Percentiles rank a stretch among this genome's conserved stretches.
Evolutionary conservation across 2,113 vertebrate genomes (phyloP).

Genomic region (Phaethon lepturus): DNA sequence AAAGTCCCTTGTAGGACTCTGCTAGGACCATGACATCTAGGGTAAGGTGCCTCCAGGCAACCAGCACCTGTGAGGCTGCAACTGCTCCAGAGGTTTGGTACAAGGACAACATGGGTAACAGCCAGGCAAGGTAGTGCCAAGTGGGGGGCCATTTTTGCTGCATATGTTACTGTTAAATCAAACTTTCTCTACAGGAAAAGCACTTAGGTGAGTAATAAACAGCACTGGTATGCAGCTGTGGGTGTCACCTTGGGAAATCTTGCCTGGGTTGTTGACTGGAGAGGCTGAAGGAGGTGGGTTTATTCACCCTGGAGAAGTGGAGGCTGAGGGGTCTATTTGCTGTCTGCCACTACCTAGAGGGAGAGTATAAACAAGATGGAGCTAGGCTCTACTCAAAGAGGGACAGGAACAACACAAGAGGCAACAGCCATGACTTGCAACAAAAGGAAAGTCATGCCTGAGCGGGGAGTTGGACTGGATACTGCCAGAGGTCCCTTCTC

Average conservation of each 20-base stretch:
- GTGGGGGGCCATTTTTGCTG: background rate
- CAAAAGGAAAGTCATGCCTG: background rate
- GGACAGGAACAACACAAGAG: background rate
- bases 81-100: rapidly evolving
- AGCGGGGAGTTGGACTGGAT: background rate
- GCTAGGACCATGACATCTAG: background rate
- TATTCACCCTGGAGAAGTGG: background rate
- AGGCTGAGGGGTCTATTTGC: background rate
- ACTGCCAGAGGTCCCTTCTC: background rate
- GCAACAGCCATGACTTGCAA: background rate
- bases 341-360: background rate
- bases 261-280: background rate
- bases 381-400: background rate
- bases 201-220: background rate
- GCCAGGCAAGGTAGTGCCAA: background rate
- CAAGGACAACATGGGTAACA: background rate
- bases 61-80: background rate
- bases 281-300: background rate
- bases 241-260: background rate
- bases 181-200: background rate
- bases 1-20: background rate
- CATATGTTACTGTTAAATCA: background rate
- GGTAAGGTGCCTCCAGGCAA: background rate
- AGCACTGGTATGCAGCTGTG: background rate
- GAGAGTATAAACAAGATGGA: background rate